These are phyloP conservation scores for Troglohyphantes excavatus DNA, from an alignment of 2,888 invertebrate species.

Conservation along the genomic window DNA sequence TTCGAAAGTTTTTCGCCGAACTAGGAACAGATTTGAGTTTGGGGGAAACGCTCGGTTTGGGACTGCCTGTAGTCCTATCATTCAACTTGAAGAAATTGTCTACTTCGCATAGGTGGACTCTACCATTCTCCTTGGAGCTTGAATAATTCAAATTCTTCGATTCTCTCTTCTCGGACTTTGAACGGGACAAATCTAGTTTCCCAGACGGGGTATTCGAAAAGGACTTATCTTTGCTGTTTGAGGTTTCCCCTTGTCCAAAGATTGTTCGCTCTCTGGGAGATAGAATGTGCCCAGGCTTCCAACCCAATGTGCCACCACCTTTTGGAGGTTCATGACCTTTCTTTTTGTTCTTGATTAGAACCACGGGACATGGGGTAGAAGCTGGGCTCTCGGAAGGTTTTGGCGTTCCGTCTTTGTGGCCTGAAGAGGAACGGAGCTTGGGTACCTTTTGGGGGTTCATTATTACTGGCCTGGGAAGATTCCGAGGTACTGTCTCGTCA, in stretches of 20 bases:
- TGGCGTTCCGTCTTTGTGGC: not conserved
- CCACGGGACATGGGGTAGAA: not conserved
- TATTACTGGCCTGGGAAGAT: conserved; percentile 75
- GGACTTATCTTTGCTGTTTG: not conserved
- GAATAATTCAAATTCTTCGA: not conserved
- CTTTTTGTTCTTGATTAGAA: conserved; percentile 36
- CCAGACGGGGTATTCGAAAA: not conserved
- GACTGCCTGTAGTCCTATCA: conserved; percentile 57
- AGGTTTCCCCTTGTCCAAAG: not conserved
- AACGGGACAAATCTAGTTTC: not conserved
- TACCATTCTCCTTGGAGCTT: conserved; percentile 60
- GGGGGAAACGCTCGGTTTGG: not conserved
- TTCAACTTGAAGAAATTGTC: conserved; percentile 65
- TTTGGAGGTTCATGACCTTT: conserved; percentile 44
- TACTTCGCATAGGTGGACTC: conserved; percentile 70
- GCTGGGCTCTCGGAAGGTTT: not conserved
- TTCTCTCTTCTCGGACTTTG: conserved; percentile 13
- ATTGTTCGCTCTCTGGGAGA: not conserved
- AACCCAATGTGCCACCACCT: not conserved
- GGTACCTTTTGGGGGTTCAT: conserved; percentile 58
- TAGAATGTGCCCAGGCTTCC: not conserved
- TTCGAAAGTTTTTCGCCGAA: conserved; percentile 51
- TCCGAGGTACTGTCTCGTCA: conserved; percentile 53
- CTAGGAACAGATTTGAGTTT: conserved; percentile 39
- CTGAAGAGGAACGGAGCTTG: not conserved